phyloP scores from a whole-genome alignment of 2,797 vertebrate genomes.

The Bufotes viridis region DNA sequence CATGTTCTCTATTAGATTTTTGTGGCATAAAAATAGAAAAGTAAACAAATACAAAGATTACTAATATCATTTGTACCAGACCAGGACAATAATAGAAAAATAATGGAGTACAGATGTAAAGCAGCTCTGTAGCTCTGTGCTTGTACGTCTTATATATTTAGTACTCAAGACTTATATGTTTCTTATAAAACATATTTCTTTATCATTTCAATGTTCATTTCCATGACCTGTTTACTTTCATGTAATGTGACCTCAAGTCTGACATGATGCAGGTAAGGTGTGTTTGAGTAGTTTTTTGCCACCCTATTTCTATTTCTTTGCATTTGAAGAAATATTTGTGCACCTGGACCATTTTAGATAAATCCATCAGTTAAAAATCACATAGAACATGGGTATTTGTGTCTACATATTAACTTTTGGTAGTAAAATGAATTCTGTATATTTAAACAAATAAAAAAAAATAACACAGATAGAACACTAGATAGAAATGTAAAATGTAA shows the following conservation, averaged over 20 bases:
- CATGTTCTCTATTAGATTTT: too few species aligned
- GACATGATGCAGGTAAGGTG: slow-evolving; percentile 78
- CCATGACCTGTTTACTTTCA: slow-evolving; percentile 62
- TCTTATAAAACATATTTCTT: slow-evolving; percentile 33
- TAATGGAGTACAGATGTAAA: slow-evolving; percentile 29
- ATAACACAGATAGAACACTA: too few species aligned
- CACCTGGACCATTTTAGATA: slow-evolving; percentile 68
- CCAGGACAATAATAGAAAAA: not conserved
- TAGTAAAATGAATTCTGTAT: not conserved
- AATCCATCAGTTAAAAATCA: not conserved
- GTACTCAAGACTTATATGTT: not conserved
- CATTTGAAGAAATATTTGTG: slow-evolving; percentile 70
- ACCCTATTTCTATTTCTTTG: slow-evolving; percentile 67
- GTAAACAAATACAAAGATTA: too few species aligned
- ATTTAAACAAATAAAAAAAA: too few species aligned
- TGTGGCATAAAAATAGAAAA: too few species aligned
- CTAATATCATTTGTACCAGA: not conserved
- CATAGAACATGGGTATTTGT: not conserved
- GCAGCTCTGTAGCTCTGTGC: slow-evolving; percentile 30
- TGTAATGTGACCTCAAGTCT: slow-evolving; percentile 74
- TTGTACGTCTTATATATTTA: not conserved
- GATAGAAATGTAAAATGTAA: too few species aligned
- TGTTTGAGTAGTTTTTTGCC: slow-evolving; percentile 71
- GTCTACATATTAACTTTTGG: not conserved
- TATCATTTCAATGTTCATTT: slow-evolving; percentile 67